Base-by-base conservation (phyloP, 2,888 invertebrate genomes). In the Andrena minutula region DNA sequence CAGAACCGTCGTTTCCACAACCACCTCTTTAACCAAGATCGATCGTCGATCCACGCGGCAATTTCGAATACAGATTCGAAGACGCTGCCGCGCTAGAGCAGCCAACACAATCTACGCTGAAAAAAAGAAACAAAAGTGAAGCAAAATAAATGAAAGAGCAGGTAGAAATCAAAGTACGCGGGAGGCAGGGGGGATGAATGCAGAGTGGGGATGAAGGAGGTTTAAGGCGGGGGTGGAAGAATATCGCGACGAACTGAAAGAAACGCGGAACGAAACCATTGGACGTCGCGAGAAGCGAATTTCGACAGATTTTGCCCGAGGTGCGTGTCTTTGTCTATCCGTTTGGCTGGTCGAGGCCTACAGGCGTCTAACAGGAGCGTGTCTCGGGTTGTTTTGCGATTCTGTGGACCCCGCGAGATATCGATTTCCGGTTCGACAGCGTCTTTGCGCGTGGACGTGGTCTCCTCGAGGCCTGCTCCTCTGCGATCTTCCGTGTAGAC, bases 311-410 rank as follows among this genome's bases (percentile, higher is more conserved):
- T 23, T 20, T 61, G 72, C 47, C 58, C 20, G 73, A 63, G 90
- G 91, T 92, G 93, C 91, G 89, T 91, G 79, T 80, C 79, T 79
- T 91, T 92, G 93, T 94, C 93, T 93, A 94, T 94, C 93, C 92
- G 93, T 93, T 94, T 94, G 93, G 93, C 93, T 93, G 89, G 86
- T 69, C 75, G 69, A 70, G 77, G 74, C 32, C 69, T 70, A 58
- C 70, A 82, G 68, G 61, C 61, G 53, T 51, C 47, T 63, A 16
- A 58, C 41, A 68, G 16, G 68, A 68, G 28, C 30, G 41, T 30
- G 61, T 71, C 23, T 71, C 68, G 60, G 60, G 64, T 35, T 49
- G 63, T 47, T 41, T 58, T 65, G 30, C 69, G 53, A 78, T 61
- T 72, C 75, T 76, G 58, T 63, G 56, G 72, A 72, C 64, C 70